A percentile compares a stretch with the other conserved stretches of the same genome.
phyloP scores from a whole-genome alignment of 2,797 vertebrate genomes.

The Eulemur rubriventer region DNA sequence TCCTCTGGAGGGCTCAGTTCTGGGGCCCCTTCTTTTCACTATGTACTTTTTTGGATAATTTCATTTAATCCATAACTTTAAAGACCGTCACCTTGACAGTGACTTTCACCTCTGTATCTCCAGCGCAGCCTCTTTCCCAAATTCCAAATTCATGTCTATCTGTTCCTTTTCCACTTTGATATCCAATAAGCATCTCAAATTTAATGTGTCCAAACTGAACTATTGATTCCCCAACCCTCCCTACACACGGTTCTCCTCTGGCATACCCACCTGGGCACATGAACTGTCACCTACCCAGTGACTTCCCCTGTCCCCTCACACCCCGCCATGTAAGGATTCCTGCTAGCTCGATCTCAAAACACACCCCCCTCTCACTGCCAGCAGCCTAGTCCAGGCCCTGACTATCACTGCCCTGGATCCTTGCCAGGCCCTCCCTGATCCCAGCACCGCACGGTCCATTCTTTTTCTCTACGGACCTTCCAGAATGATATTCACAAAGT shows the following conservation, averaged over 20 bases:
- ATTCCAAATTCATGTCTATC: not conserved
- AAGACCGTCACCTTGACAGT: not conserved
- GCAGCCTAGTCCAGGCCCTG: not conserved
- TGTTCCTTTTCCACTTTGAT: not conserved
- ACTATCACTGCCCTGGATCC: not conserved
- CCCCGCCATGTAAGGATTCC: not conserved
- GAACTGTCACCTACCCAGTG: not conserved
- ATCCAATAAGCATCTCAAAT: not conserved
- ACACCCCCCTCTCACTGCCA: not conserved
- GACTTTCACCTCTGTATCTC: not conserved
- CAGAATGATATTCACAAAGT: not conserved
- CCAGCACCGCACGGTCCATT: not conserved
- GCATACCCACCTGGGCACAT: not conserved
- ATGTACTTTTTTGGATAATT: not conserved
- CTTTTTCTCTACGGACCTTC: not conserved
- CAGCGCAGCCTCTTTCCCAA: not conserved
- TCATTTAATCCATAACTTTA: not conserved
- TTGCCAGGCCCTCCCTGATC: not conserved
- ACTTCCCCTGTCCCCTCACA: not conserved
- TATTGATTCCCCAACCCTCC: not conserved
- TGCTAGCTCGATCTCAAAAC: not conserved
- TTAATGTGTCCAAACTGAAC: not conserved
- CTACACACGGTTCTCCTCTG: not conserved
- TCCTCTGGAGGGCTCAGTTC: not conserved
- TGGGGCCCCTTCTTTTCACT: not conserved